Conservation (phyloP, 2,888 invertebrate species). For the Drosophila quinaria region DNA sequence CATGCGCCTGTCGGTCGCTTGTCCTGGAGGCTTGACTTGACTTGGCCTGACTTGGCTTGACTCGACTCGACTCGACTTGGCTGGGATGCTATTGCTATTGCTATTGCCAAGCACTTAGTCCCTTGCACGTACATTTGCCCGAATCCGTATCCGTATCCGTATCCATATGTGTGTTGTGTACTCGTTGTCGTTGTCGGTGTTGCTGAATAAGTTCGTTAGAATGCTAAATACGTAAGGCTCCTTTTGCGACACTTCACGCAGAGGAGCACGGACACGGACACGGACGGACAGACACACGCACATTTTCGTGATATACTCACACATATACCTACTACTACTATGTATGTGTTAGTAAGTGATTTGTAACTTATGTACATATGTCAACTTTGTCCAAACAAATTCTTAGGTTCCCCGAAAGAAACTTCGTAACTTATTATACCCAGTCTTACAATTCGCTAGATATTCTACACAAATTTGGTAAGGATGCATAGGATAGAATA, state of each 20-base stretch:
- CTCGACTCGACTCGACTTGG: conserved; percentile 1
- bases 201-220: conserved; percentile 65
- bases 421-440: conserved; percentile 22
- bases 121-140: conserved; percentile 55
- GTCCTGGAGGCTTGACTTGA: conserved; percentile 3
- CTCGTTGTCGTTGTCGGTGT: conserved; percentile 23
- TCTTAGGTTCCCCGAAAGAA: conserved; percentile 19
- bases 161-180: conserved; percentile 33
- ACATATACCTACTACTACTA: conserved; percentile 27
- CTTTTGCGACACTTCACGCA: conserved; percentile 53
- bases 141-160: conserved; percentile 28
- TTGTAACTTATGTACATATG: conserved; percentile 65
- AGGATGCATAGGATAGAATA: no score
- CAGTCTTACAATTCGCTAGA: conserved; percentile 10
- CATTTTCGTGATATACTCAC: background rate
- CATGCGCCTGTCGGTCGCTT: conserved; percentile 32
- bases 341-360: conserved; percentile 60
- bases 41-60: background rate
- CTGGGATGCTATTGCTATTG: conserved; percentile 18
- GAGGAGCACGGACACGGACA: conserved; percentile 3
- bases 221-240: conserved; percentile 64
- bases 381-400: conserved; percentile 23
- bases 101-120: conserved; percentile 53
- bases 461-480: no score
- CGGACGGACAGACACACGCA: background rate